phyloP scores from a whole-genome alignment of 53 echinoderm and acorn worm genomes.

The Antedon mediterranea region DNA sequence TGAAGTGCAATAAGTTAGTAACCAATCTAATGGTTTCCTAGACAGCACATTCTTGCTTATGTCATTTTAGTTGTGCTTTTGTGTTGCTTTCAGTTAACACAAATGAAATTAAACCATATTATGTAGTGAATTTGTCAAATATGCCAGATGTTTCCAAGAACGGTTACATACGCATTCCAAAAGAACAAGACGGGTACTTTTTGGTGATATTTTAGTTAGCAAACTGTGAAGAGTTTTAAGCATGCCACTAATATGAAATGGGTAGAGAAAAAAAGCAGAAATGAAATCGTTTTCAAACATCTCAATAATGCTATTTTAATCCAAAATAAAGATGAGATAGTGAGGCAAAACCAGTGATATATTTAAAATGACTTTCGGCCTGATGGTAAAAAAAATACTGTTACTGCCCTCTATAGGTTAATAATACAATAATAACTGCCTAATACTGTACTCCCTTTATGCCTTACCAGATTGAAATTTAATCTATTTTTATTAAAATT shows the following conservation, averaged over 20 bases:
- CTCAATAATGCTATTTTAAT: not conserved
- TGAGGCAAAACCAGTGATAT: not conserved
- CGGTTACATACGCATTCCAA: not conserved
- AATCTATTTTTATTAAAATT: not conserved
- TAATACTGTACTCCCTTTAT: too few relatives aligned
- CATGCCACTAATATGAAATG: not conserved
- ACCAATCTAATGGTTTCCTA: not conserved
- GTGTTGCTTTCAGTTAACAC: not conserved
- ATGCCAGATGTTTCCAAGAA: not conserved
- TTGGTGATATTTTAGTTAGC: not conserved
- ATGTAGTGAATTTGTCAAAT: not conserved
- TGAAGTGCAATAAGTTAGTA: not conserved
- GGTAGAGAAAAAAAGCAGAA: not conserved
- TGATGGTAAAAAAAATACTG: not conserved
- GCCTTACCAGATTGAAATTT: too few relatives aligned
- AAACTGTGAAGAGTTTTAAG: not conserved
- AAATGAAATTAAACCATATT: not conserved
- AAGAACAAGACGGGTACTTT: not conserved
- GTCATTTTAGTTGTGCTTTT: not conserved
- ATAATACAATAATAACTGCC: not conserved
- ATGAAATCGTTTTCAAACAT: not conserved
- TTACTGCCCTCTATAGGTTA: not conserved
- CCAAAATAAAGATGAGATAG: not conserved
- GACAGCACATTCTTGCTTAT: not conserved
- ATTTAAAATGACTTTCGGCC: not conserved